Evolutionary conservation across 2,113 vertebrate genomes (phyloP).

Genomic region (Speoplatyrhinus poulsoni): DNA sequence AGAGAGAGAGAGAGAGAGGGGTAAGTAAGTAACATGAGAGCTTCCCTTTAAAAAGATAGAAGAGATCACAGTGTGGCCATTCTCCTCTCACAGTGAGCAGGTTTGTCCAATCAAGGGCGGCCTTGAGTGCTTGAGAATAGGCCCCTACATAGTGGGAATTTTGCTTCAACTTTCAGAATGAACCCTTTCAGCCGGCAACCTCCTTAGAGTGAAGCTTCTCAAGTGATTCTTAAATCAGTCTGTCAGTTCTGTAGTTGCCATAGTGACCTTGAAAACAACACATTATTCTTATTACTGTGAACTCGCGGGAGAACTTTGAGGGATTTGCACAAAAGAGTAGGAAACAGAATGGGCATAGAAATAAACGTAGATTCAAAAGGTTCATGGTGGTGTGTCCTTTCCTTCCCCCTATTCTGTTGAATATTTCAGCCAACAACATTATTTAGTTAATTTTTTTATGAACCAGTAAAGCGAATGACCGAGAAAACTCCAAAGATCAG

Average conservation of each 20-base stretch:
- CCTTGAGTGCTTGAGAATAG: conserved; percentile 33
- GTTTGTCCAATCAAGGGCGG: conserved; percentile 28
- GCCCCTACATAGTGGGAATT: too few relatives aligned
- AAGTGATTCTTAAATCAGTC: not conserved
- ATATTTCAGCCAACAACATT: too few relatives aligned
- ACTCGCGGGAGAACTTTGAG: not conserved
- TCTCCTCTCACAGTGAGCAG: not conserved
- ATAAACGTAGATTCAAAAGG: too few relatives aligned
- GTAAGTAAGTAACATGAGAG: conserved; percentile 18
- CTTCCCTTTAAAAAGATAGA: conserved; percentile 15
- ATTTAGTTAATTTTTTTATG: too few relatives aligned
- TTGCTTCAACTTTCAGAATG: not conserved
- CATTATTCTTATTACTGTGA: not conserved
- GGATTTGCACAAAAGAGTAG: not conserved
- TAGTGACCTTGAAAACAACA: not conserved
- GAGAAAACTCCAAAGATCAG: too few relatives aligned
- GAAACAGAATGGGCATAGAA: too few relatives aligned
- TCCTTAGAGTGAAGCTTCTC: not conserved
- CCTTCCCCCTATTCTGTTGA: too few relatives aligned
- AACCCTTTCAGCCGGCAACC: conserved; percentile 14
- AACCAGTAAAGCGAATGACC: too few relatives aligned
- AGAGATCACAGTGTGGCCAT: not conserved
- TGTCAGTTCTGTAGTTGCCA: not conserved
- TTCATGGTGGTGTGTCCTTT: too few relatives aligned
- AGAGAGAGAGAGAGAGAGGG: not conserved